Conservation (phyloP, 2,797 vertebrate genomes). For the Phrynocephalus vlangalii region DNA sequence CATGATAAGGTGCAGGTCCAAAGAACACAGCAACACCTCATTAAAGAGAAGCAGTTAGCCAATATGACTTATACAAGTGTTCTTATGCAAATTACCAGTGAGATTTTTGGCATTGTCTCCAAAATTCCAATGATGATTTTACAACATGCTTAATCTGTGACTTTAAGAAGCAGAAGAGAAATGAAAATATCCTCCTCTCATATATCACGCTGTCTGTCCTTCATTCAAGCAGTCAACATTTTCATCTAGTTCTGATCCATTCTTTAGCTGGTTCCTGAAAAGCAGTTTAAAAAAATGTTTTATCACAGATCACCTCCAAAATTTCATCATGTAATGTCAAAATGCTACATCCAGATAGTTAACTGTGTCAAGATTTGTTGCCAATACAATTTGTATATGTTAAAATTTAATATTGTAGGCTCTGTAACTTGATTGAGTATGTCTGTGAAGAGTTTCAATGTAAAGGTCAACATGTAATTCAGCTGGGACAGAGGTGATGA, state of each 20-base stretch:
- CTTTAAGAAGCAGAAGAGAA: not conserved
- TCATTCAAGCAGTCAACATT: constrained; percentile 14
- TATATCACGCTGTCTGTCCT: not conserved
- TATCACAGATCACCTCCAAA: constrained; percentile 43
- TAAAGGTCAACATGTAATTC: too few species aligned
- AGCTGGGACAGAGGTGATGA: too few species aligned
- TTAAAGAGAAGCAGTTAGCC: not conserved
- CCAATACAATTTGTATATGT: too few species aligned
- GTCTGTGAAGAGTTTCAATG: too few species aligned
- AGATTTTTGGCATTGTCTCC: too few species aligned
- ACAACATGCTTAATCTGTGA: fast-evolving
- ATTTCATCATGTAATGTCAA: constrained; percentile 51
- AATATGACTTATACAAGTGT: not conserved
- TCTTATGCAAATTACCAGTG: too few species aligned
- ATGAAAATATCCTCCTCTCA: not conserved
- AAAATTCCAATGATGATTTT: not conserved
- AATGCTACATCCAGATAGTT: too few species aligned
- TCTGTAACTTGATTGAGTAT: too few species aligned
- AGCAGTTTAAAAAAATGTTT: constrained; percentile 34
- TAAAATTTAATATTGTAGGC: too few species aligned
- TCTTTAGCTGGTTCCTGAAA: constrained; percentile 31
- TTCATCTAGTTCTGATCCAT: constrained; percentile 29
- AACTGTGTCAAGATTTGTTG: too few species aligned
- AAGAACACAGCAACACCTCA: not conserved
- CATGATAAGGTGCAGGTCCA: not conserved